A percentile compares a stretch with the other conserved stretches of the same genome.
Evolutionary conservation across 2,113 vertebrate species (phyloP).

Genomic region (Ranitomeya variabilis): DNA sequence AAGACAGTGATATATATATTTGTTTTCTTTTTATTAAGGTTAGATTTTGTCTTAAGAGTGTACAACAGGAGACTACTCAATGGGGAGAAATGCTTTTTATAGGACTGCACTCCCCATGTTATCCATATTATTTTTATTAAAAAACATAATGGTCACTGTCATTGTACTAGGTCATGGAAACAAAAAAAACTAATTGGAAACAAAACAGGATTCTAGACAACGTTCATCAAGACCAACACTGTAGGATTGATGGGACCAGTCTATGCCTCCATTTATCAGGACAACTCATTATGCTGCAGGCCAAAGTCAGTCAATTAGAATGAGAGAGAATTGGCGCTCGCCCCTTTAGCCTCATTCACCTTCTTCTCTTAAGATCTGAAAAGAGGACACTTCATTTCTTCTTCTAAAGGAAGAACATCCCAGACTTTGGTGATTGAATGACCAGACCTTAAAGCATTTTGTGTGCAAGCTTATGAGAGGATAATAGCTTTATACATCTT

Average conservation of each 20-base stretch:
- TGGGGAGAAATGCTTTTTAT: no score
- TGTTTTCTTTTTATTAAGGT: no score
- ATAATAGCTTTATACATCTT: no score
- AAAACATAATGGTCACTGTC: background rate
- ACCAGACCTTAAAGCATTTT: no score
- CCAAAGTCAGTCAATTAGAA: conserved; percentile 27
- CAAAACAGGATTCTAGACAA: background rate
- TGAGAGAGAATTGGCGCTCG: background rate
- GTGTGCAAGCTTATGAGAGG: no score
- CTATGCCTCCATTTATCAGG: conserved; percentile 12
- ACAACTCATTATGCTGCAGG: conserved; percentile 2
- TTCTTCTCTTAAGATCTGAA: background rate
- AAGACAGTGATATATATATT: no score
- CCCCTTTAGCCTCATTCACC: conserved; percentile 1
- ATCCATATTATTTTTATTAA: background rate
- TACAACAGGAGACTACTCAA: no score
- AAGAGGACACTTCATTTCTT: background rate
- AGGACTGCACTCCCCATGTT: background rate
- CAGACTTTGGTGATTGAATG: no score
- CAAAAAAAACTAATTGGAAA: background rate
- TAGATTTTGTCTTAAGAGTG: no score
- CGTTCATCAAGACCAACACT: conserved; percentile 23
- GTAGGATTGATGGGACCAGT: conserved; percentile 9
- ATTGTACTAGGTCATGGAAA: background rate
- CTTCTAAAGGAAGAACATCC: background rate